Evolutionary conservation across 2,888 invertebrate genomes (phyloP).

Genomic region (Lampropteryx suffumata): DNA sequence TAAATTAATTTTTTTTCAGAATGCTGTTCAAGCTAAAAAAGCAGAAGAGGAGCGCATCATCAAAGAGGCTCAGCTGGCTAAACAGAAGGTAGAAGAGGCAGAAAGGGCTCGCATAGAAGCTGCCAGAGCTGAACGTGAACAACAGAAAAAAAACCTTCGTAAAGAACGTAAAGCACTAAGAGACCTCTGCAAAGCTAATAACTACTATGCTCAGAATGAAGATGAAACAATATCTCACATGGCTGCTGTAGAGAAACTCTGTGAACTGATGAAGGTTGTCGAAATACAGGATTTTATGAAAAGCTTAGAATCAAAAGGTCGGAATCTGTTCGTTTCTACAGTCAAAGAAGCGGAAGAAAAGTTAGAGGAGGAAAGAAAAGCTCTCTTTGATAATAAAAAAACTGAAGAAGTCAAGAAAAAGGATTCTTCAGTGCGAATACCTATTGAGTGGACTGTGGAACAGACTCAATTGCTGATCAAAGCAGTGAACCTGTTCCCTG

Average conservation of each 20-base stretch:
- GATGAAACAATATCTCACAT: constrained; percentile 91
- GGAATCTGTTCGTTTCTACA: constrained; percentile 85
- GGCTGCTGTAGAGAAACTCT: constrained; percentile 96
- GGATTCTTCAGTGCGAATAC: constrained; percentile 66
- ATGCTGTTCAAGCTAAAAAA: constrained; percentile 90
- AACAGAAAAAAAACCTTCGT: constrained; percentile 91
- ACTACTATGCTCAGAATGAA: constrained; percentile 89
- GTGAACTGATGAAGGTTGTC: constrained; percentile 88
- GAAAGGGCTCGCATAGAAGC: constrained; percentile 92
- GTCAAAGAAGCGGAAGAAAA: constrained; percentile 88
- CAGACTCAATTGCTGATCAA: constrained; percentile 96
- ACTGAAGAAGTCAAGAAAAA: constrained; percentile 76
- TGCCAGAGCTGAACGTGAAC: constrained; percentile 93
- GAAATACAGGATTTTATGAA: constrained; percentile 91
- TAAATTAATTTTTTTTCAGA: constrained; percentile 59
- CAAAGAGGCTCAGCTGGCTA: constrained; percentile 88
- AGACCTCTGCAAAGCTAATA: constrained; percentile 90
- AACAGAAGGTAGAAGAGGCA: constrained; percentile 90
- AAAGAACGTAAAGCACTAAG: constrained; percentile 92
- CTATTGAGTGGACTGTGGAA: constrained; percentile 90
- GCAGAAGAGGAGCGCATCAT: constrained; percentile 92
- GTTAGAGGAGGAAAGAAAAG: constrained; percentile 89
- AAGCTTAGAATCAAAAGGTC: constrained; percentile 85
- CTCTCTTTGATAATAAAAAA: constrained; percentile 78
- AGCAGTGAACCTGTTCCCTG: constrained; percentile 98